A percentile compares a stretch with the other conserved stretches of the same genome.
Conservation (phyloP, 2,797 vertebrate genomes). For the Cyprinella venusta region DNA sequence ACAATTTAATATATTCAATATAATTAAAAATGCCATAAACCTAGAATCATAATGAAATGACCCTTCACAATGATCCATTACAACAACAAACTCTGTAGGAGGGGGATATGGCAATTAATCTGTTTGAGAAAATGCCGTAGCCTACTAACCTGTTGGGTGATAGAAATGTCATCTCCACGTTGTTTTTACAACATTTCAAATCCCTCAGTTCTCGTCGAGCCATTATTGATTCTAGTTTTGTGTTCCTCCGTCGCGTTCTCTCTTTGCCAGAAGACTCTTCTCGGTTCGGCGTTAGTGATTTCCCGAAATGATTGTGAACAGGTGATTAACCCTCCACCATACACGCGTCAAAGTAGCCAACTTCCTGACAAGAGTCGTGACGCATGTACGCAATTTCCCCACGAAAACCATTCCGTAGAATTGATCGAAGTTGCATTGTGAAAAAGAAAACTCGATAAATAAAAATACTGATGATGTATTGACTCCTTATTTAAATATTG, state of each 20-base stretch:
- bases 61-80: background rate
- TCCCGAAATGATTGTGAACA: no score
- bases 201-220: background rate
- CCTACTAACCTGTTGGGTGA: no score
- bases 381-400: background rate
- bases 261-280: background rate
- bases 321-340: no score
- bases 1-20: no score
- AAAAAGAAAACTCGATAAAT: background rate
- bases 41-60: background rate
- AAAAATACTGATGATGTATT: background rate
- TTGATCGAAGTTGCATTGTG: background rate
- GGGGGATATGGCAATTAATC: background rate
- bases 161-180: background rate
- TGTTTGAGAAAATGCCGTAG: background rate
- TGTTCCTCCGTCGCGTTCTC: background rate
- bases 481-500: no score
- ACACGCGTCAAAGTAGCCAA: background rate
- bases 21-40: background rate
- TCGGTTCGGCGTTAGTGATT: background rate
- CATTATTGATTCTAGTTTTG: background rate
- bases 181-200: background rate
- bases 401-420: background rate
- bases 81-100: background rate
- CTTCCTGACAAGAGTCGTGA: no score